Percentiles rank a stretch among this genome's conserved stretches.
These are phyloP conservation scores for Corvus cornix DNA, from an alignment of 2,113 vertebrate genomes.

Conservation along the genomic window DNA sequence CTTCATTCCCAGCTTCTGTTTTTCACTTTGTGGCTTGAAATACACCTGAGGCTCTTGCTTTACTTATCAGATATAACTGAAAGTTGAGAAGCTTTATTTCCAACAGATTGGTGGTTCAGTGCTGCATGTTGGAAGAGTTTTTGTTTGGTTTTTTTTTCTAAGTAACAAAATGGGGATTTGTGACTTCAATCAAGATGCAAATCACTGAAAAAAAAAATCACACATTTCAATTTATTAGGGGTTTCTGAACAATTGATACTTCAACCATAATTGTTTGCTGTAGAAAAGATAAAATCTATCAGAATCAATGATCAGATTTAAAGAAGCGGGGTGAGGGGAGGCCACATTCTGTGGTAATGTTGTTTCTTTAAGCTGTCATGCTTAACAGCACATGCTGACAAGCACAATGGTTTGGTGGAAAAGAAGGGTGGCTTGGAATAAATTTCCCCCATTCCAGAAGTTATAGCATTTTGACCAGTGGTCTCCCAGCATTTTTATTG, in stretches of 20 bases:
- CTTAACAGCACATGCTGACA: neutral
- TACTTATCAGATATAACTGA: neutral
- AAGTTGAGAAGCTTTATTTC: neutral
- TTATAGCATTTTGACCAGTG: neutral
- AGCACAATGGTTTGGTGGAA: neutral
- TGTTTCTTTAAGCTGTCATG: neutral
- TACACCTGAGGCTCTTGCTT: neutral
- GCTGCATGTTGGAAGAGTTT: neutral
- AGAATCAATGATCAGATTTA: neutral
- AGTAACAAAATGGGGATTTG: neutral
- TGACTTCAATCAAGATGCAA: neutral
- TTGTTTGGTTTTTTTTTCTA: neutral
- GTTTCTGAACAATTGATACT: neutral
- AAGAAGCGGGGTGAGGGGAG: fast-evolving
- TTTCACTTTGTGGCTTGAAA: neutral
- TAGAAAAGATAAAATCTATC: neutral
- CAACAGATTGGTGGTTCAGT: neutral
- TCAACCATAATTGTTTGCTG: neutral
- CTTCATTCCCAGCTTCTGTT: neutral
- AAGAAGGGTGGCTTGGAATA: neutral
- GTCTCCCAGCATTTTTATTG: neutral
- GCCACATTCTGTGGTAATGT: neutral
- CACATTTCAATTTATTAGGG: neutral
- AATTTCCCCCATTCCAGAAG: neutral
- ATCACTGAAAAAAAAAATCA: neutral